Evolutionary conservation across 2,797 vertebrate genomes (phyloP).

Genomic region (Amblyraja radiata): DNA sequence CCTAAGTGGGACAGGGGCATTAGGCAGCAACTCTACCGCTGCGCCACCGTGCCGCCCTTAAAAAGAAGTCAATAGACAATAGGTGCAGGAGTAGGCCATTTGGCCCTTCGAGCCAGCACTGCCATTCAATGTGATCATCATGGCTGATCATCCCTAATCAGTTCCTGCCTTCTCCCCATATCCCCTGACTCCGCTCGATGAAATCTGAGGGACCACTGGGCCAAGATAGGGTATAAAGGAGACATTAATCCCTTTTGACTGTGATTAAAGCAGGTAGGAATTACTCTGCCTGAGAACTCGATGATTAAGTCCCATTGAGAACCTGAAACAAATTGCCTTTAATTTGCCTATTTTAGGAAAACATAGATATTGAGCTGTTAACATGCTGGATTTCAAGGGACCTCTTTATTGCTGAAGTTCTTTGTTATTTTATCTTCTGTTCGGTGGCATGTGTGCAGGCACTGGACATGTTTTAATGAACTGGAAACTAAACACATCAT

Average conservation of each 20-base stretch:
- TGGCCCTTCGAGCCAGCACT: no score
- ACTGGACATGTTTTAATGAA: not conserved
- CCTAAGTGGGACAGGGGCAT: no score
- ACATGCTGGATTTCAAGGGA: not conserved
- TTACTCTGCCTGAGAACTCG: not conserved
- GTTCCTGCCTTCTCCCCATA: no score
- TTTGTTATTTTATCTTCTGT: not conserved
- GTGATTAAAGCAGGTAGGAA: conserved; percentile 10
- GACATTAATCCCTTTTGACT: not conserved
- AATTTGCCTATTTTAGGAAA: conserved; percentile 24
- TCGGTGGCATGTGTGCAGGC: not conserved
- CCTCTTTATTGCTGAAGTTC: not conserved
- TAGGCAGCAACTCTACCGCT: no score
- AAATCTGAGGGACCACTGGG: not conserved
- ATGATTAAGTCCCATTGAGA: conserved; percentile 10
- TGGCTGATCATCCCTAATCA: no score
- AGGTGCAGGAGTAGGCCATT: no score
- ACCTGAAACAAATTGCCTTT: not conserved
- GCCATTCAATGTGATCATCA: no score
- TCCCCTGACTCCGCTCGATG: no score
- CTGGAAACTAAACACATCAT: not conserved
- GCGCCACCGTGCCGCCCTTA: not conserved
- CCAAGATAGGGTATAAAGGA: not conserved
- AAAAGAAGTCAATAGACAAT: no score
- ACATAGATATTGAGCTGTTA: not conserved